phyloP scores from a whole-genome alignment of 1,140 invertebrate genomes.

The Meloidogyne exigua region DNA sequence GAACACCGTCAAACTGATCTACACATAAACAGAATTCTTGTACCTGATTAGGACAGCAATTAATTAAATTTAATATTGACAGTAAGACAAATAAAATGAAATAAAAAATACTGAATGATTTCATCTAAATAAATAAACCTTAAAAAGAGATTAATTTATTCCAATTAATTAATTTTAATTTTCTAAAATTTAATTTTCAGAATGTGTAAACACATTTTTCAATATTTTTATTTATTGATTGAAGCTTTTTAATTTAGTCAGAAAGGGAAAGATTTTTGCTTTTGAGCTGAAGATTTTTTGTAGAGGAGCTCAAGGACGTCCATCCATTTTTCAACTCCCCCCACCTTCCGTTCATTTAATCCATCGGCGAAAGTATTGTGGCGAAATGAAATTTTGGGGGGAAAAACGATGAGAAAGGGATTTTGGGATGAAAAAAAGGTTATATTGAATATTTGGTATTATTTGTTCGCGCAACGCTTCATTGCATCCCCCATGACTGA shows the following conservation, averaged over 20 bases:
- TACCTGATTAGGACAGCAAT: conserved; percentile 34
- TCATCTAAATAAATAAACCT: not conserved
- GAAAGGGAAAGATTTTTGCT: not conserved
- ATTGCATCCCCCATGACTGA: not conserved
- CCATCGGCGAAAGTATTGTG: not conserved
- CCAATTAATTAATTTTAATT: not conserved
- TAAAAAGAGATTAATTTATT: not conserved
- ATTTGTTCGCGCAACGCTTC: not conserved
- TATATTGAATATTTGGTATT: not conserved
- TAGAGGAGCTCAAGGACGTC: not conserved
- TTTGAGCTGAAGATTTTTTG: not conserved
- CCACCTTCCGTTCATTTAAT: not conserved
- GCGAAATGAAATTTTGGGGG: not conserved
- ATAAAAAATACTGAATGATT: not conserved
- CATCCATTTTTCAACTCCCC: not conserved
- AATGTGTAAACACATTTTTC: not conserved
- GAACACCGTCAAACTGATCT: conserved; percentile 47
- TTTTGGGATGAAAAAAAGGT: not conserved
- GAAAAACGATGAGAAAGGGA: not conserved
- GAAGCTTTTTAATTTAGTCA: not conserved
- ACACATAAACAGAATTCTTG: conserved; percentile 35
- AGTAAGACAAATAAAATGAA: not conserved
- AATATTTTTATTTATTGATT: not conserved
- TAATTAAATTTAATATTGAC: not conserved
- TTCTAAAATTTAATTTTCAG: not conserved